Percentiles rank a stretch among this genome's conserved stretches.
These are phyloP conservation scores for Brachynemurus nebulosus DNA, from an alignment of 2,888 invertebrate genomes.

Conservation along the genomic window DNA sequence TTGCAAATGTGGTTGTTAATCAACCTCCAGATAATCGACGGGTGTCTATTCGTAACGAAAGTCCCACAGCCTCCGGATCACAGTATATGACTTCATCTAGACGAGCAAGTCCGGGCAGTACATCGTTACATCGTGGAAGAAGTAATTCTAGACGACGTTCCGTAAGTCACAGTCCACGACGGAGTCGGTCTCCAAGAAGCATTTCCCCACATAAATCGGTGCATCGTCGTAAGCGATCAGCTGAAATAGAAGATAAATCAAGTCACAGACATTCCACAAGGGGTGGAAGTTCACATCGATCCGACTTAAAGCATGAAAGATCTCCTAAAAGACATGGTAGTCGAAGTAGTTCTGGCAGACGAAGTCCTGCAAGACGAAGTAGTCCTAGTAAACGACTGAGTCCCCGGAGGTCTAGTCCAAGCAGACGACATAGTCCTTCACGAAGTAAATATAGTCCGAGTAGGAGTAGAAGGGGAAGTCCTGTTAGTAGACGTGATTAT, in stretches of 20 bases:
- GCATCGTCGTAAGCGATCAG: not conserved
- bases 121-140: not conserved
- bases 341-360: not conserved
- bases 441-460: constrained; percentile 1
- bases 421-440: not conserved
- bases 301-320: not conserved
- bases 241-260: not conserved
- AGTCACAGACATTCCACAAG: not conserved
- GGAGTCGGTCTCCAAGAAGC: not conserved
- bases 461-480: not conserved
- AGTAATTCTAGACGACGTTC: not conserved
- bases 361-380: not conserved
- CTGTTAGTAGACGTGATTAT: not conserved
- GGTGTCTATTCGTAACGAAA: not conserved
- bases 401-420: not conserved
- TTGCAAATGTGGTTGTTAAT: constrained; percentile 2
- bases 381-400: not conserved
- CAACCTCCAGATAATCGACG: constrained; percentile 1
- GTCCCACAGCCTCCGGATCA: not conserved
- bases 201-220: not conserved
- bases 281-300: not conserved
- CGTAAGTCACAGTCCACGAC: not conserved
- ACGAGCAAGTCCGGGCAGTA: not conserved
- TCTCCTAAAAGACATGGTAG: not conserved
- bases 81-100: not conserved